These are phyloP conservation scores for Egretta garzetta DNA, from an alignment of 2,113 vertebrate genomes.

Conservation along the genomic window DNA sequence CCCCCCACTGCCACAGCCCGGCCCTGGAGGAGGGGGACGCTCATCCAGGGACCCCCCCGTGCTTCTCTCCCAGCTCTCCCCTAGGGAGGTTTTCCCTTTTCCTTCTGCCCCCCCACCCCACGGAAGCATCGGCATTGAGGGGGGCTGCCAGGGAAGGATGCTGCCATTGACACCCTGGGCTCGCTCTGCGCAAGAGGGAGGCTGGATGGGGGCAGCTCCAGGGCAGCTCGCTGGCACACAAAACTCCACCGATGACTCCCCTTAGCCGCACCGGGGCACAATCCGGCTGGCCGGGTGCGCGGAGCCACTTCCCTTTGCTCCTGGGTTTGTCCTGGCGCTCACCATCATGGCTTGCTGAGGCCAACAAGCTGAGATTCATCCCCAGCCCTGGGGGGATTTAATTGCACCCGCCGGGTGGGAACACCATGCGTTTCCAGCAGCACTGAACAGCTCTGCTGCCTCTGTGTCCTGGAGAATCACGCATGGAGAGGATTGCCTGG, in stretches of 20 bases:
- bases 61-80: neutral
- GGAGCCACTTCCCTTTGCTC: neutral
- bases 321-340: neutral
- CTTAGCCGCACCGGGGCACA: accelerated
- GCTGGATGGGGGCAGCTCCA: neutral
- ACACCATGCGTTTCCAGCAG: neutral
- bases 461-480: neutral
- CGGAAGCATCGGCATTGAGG: neutral
- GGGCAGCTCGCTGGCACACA: neutral
- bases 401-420: neutral
- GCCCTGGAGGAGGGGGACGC: neutral
- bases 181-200: neutral
- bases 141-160: neutral
- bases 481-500: neutral
- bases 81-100: neutral
- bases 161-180: accelerated
- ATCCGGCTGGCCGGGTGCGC: neutral
- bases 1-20: accelerated
- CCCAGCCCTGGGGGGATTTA: no score
- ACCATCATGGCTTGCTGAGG: neutral
- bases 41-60: accelerated
- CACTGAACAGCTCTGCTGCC: accelerated
- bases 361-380: no score
- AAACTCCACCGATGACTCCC: accelerated
- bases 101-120: neutral